These are phyloP conservation scores for Eulemur macaco DNA, from an alignment of 2,113 vertebrate species.

Conservation along the genomic window DNA sequence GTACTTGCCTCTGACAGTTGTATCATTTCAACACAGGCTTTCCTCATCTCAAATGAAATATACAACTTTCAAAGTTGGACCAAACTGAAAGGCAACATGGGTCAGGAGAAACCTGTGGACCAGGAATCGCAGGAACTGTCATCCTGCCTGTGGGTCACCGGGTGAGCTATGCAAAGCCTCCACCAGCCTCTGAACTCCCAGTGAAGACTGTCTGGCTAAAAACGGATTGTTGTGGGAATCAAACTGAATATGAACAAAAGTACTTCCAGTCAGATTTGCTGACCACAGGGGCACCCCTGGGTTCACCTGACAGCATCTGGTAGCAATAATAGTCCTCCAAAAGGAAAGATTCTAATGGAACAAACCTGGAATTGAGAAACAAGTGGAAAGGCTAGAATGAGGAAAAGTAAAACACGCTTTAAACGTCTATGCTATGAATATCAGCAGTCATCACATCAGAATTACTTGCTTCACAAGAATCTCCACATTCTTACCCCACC, in stretches of 20 bases:
- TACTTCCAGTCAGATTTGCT: neutral
- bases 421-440: neutral
- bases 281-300: neutral
- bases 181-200: fast-evolving
- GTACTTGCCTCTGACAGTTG: fast-evolving
- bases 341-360: neutral
- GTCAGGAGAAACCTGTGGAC: neutral
- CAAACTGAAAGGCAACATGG: neutral
- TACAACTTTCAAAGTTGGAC: neutral
- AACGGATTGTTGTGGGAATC: no score
- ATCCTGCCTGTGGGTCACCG: fast-evolving
- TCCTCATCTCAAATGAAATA: neutral
- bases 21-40: fast-evolving
- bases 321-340: neutral
- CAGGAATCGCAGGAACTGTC: neutral
- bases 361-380: neutral
- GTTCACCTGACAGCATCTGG: fast-evolving
- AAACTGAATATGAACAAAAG: neutral
- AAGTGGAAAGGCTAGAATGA: fast-evolving
- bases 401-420: fast-evolving
- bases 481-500: neutral
- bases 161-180: neutral
- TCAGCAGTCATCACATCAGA: fast-evolving
- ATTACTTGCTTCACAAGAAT: neutral
- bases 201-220: no score